Evolutionary conservation across 2,113 vertebrate genomes (phyloP), one percentile per base, ranked within the genome.

Genomic region (Terrapene triunguis): DNA sequence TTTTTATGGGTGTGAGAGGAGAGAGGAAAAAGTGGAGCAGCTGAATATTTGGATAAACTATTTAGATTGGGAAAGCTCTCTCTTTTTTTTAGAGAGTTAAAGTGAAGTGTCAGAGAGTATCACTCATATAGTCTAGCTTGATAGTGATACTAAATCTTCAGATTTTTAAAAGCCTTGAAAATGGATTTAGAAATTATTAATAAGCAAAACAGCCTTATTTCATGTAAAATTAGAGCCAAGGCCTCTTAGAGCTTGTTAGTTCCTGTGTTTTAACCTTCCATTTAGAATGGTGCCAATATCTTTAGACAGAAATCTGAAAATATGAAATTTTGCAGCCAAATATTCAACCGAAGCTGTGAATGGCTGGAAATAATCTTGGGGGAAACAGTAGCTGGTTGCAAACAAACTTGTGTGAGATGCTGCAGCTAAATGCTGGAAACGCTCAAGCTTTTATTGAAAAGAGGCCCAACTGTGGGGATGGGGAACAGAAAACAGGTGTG

Each of bases 131-230:
- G 38, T 38, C 5, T 76, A 44, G 22, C 38, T 3, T 10, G n/a
- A 74, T 38, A 72, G 38, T 42, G 8, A 21, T 74, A 42, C 10
- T 42, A 16, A 44, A 25, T 76, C 72, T 76, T 44, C 10, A 65
- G 32, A 65, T 65, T 19, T 16, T 65, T 65, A 84, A 94, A 88
- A 57, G 79, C 84, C 62, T 35, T 62, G 80, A 87, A 89, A 94
- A 92, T 95, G 82, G 55, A 94, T 95, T 96, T 91, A 80, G 84
- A 96, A 78, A 91, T 95, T 82, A 92, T 93, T 94, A 95, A 91
- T 95, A 95, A 90, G 92, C 83, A 94, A 80, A 96, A 88, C 85
- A 92, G 55, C 53, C 57, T 65, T 93, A 79, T 74, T 95, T 96
- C 80, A 88, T 65, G 32, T 87, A 48, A 93, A 82, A 54, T 94